Evolutionary conservation across 2,888 invertebrate genomes (phyloP).

Genomic region (Drosophila paucipuncta): DNA sequence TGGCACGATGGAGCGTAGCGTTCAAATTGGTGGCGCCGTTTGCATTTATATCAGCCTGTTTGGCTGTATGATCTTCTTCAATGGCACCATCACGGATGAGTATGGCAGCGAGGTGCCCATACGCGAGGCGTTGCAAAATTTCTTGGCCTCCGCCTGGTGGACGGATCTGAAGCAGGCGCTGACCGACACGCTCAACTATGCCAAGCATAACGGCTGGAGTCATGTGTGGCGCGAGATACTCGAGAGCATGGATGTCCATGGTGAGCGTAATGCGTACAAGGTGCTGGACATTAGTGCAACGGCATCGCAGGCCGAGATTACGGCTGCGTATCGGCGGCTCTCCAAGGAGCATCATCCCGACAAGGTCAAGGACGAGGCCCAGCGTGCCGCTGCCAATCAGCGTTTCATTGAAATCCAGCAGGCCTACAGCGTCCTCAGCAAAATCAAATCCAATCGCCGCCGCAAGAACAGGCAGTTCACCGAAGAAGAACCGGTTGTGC

Average conservation of each 20-base stretch:
- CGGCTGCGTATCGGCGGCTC: slow-evolving; percentile 91
- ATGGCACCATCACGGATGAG: slow-evolving; percentile 93
- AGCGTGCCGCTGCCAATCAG: slow-evolving; percentile 91
- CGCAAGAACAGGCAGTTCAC: slow-evolving; percentile 90
- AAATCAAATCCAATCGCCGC: slow-evolving; percentile 91
- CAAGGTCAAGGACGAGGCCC: slow-evolving; percentile 91
- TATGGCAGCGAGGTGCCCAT: slow-evolving; percentile 95
- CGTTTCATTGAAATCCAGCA: slow-evolving; percentile 97
- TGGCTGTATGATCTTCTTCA: slow-evolving; percentile 93
- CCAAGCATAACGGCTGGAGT: slow-evolving; percentile 94
- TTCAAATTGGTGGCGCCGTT: slow-evolving; percentile 88
- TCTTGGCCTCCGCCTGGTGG: slow-evolving; percentile 96
- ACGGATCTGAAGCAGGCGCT: slow-evolving; percentile 91
- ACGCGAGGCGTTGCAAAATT: slow-evolving; percentile 94
- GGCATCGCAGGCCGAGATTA: slow-evolving; percentile 94
- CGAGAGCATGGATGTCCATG: slow-evolving; percentile 94
- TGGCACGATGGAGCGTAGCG: slow-evolving; percentile 86
- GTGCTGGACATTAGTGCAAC: slow-evolving; percentile 92
- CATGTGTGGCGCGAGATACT: slow-evolving; percentile 95
- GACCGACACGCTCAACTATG: slow-evolving; percentile 91
- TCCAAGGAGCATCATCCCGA: slow-evolving; percentile 96
- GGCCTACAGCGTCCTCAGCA: slow-evolving; percentile 95
- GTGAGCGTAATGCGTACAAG: slow-evolving; percentile 95
- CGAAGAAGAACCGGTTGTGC: slow-evolving; percentile 84
- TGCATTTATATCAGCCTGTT: slow-evolving; percentile 91